These are phyloP conservation scores for Halictus quadricinctus DNA, from an alignment of 2,888 invertebrate species.

Conservation along the genomic window DNA sequence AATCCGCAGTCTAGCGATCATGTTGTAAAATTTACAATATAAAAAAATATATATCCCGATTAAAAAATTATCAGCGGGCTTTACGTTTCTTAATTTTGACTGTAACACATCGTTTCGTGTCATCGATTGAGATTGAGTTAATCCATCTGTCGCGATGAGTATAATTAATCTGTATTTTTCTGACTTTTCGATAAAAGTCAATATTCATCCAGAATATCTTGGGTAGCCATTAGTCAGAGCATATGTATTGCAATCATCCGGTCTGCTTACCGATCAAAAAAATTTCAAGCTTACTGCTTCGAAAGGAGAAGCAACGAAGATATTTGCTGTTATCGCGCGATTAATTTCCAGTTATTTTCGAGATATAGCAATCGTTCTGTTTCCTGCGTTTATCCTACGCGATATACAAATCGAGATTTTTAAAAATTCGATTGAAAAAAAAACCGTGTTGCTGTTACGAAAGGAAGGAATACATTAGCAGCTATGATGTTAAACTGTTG, in stretches of 20 bases:
- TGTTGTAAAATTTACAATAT: too few relatives aligned
- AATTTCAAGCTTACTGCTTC: not conserved
- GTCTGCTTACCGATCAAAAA: not conserved
- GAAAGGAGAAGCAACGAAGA: not conserved
- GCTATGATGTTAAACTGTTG: conserved; percentile 39
- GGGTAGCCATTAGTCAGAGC: not conserved
- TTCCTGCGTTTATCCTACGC: not conserved
- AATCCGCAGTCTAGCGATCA: too few relatives aligned
- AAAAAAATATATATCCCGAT: too few relatives aligned
- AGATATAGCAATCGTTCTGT: not conserved
- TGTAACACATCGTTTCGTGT: too few relatives aligned
- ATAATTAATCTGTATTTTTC: too few relatives aligned
- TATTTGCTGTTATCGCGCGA: not conserved
- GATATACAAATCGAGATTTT: conserved; percentile 26
- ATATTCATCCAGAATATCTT: not conserved
- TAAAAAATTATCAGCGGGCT: too few relatives aligned
- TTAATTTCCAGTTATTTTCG: not conserved
- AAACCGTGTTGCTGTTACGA: conserved; percentile 34
- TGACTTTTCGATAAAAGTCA: too few relatives aligned
- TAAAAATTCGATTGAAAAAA: conserved; percentile 17
- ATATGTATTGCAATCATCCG: not conserved
- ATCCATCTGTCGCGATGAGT: not conserved
- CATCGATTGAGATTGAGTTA: not conserved
- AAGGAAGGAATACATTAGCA: conserved; percentile 44
- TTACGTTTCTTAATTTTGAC: too few relatives aligned